A percentile compares a stretch with the other conserved stretches of the same genome.
These are phyloP conservation scores for Lepidothrix coronata DNA, from an alignment of 2,113 vertebrate species.

Conservation along the genomic window DNA sequence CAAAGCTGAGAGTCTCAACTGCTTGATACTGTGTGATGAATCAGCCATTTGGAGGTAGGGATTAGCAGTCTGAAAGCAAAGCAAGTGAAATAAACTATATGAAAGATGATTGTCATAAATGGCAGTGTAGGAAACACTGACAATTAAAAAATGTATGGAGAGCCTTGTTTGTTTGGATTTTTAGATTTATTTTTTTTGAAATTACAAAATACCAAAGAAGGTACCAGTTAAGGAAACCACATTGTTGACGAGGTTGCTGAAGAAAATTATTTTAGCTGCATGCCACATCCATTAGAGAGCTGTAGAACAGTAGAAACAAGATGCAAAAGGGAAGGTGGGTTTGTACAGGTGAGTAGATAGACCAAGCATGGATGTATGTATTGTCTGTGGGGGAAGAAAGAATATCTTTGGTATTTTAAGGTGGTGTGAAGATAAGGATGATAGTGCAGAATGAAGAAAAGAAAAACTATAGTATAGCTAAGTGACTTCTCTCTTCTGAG, in stretches of 20 bases:
- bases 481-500: neutral
- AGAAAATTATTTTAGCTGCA: neutral
- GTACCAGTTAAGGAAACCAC: neutral
- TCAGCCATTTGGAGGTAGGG: neutral
- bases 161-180: neutral
- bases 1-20: neutral
- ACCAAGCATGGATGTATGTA: accelerated
- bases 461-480: neutral
- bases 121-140: neutral
- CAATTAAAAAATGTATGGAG: neutral
- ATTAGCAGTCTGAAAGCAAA: neutral
- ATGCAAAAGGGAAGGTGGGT: neutral
- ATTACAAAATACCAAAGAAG: neutral
- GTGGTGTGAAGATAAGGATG: neutral
- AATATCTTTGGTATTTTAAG: neutral
- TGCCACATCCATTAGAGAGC: neutral
- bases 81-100: neutral
- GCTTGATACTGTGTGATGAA: neutral
- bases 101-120: neutral
- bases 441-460: neutral
- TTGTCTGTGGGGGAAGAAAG: neutral
- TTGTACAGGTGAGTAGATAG: neutral
- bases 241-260: neutral
- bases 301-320: neutral
- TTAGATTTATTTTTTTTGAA: neutral